Conservation (phyloP, 2,888 invertebrate genomes). For the Plemyria rubiginata region DNA sequence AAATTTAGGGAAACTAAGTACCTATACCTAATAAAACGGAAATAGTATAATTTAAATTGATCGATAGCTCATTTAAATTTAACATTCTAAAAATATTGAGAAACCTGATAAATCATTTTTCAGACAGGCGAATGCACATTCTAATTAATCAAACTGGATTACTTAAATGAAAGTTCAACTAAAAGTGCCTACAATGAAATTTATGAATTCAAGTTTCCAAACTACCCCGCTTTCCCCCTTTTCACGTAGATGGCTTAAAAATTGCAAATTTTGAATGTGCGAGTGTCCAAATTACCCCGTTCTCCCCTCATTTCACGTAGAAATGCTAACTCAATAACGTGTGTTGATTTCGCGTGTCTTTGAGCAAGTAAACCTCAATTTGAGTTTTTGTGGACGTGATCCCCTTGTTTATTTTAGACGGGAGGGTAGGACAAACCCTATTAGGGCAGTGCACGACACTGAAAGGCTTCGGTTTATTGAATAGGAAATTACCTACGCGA, state of each 20-base stretch:
- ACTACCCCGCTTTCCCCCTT: no score
- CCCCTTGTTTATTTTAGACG: constrained; percentile 69
- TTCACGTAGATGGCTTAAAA: not conserved
- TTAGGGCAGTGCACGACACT: constrained; percentile 58
- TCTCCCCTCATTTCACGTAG: constrained; percentile 2
- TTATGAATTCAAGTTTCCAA: no score
- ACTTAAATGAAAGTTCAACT: not conserved
- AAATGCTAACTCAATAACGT: constrained; percentile 25
- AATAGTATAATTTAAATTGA: constrained; percentile 13
- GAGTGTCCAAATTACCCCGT: constrained; percentile 8
- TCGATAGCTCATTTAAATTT: constrained; percentile 7
- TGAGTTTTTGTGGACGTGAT: constrained; percentile 49
- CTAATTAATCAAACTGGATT: not conserved
- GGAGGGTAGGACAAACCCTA: constrained; percentile 58
- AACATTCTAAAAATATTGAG: constrained; percentile 3
- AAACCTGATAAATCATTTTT: constrained; percentile 7
- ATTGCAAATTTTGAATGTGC: not conserved
- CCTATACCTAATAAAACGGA: constrained; percentile 4
- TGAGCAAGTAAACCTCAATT: constrained; percentile 45
- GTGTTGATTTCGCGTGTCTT: constrained; percentile 28
- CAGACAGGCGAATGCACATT: constrained; percentile 1
- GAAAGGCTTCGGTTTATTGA: constrained; percentile 52
- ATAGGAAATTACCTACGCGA: constrained; percentile 48
- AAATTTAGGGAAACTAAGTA: not conserved
- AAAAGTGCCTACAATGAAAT: no score